A percentile compares a stretch with the other conserved stretches of the same genome.
phyloP scores from a whole-genome alignment of 2,113 vertebrate genomes.

The Irena cyanogastra region DNA sequence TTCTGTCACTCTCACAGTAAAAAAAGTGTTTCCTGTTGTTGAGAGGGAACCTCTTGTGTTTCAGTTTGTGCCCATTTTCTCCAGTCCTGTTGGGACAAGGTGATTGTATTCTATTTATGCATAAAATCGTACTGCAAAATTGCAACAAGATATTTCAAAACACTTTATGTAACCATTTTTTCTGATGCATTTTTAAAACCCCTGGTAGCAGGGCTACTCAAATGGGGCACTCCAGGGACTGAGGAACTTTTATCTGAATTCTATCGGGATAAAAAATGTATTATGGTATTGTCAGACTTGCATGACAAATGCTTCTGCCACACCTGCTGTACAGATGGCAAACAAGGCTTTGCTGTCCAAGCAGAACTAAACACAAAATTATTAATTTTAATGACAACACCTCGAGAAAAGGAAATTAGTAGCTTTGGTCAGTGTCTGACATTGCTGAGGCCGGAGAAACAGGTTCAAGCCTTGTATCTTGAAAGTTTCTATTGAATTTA shows the following conservation, averaged over 20 bases:
- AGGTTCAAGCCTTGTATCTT: not conserved
- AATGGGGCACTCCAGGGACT: not conserved
- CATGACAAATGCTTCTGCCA: not conserved
- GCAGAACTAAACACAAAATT: not conserved
- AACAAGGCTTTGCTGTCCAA: not conserved
- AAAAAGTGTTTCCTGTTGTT: not conserved
- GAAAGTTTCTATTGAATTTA: not conserved
- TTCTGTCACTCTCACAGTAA: not conserved
- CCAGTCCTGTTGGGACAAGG: not conserved
- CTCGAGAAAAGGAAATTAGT: not conserved
- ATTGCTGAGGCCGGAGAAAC: not conserved
- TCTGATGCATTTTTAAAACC: not conserved
- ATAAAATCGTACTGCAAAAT: not conserved
- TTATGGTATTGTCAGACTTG: not conserved
- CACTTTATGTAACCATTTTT: not conserved
- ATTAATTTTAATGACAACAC: not conserved
- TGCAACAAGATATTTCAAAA: not conserved
- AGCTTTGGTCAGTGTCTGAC: not conserved
- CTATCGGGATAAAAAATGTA: not conserved
- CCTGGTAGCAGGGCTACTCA: not conserved
- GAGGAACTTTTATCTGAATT: not conserved
- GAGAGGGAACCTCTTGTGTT: not conserved
- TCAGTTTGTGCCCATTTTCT: not conserved
- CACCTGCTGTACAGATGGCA: not conserved
- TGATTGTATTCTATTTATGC: not conserved